Evolutionary conservation across 2,113 vertebrate species (phyloP).

Genomic region (Tachycineta bicolor): DNA sequence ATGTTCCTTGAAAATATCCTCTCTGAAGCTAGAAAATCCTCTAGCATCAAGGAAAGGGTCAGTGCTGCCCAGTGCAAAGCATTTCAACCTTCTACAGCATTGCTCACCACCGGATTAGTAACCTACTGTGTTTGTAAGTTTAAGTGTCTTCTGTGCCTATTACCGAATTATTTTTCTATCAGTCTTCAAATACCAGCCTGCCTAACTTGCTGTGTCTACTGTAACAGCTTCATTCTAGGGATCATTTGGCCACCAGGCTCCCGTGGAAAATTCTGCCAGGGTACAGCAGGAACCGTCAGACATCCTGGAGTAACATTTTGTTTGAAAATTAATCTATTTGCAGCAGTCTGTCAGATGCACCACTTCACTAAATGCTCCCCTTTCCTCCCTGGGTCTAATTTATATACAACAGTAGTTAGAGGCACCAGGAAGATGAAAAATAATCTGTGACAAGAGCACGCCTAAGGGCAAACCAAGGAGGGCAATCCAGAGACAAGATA

Average conservation of each 20-base stretch:
- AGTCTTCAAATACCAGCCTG: background rate
- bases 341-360: background rate
- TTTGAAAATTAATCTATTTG: conserved; percentile 15
- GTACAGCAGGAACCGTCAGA: background rate
- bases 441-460: background rate
- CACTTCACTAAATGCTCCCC: background rate
- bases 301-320: background rate
- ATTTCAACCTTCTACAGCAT: background rate
- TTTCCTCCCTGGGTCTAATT: background rate
- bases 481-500: background rate
- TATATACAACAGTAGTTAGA: background rate
- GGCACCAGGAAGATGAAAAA: background rate
- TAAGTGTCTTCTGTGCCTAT: background rate
- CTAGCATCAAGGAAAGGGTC: background rate
- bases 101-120: background rate
- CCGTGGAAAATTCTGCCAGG: background rate
- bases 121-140: background rate
- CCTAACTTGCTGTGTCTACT: background rate
- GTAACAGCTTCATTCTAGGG: background rate
- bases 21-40: background rate
- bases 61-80: background rate
- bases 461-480: background rate
- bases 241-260: background rate
- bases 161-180: background rate
- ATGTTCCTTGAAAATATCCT: background rate